phyloP scores from a whole-genome alignment of 1,140 invertebrate species.

The Spodoptera litura region DNA sequence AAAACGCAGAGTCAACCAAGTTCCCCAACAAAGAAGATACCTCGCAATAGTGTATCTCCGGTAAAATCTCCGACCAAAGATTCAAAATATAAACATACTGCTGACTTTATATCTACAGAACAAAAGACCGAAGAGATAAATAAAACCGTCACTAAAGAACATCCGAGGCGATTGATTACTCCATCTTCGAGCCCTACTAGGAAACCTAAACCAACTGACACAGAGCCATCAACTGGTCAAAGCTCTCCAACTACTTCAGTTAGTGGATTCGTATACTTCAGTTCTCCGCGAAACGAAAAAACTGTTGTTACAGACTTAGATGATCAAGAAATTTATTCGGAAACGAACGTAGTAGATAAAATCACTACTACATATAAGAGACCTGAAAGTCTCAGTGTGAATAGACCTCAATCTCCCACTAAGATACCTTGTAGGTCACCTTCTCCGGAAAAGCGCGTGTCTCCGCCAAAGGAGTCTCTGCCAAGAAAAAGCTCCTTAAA shows the following conservation, averaged over 20 bases:
- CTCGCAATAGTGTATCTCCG: constrained; percentile 62
- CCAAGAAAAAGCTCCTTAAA: constrained; percentile 84
- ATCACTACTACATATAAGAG: constrained; percentile 51
- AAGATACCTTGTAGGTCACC: constrained; percentile 80
- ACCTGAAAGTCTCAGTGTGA: constrained; percentile 55
- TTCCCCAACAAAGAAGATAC: constrained; percentile 58
- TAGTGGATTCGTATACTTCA: constrained; percentile 83
- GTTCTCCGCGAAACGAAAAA: constrained; percentile 67
- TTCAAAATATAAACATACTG: constrained; percentile 60
- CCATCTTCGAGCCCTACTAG: constrained; percentile 81
- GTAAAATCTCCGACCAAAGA: constrained; percentile 61
- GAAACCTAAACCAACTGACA: constrained; percentile 73
- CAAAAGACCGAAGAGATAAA: constrained; percentile 66
- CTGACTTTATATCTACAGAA: constrained; percentile 67
- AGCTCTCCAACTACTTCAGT: constrained; percentile 85
- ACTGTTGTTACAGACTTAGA: constrained; percentile 78
- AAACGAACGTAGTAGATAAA: constrained; percentile 53
- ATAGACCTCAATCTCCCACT: constrained; percentile 66
- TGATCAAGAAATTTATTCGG: constrained; percentile 58
- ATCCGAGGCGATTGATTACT: constrained; percentile 71
- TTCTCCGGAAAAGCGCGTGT: constrained; percentile 71
- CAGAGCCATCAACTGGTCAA: constrained; percentile 73
- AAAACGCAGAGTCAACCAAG: constrained; percentile 42
- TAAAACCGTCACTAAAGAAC: constrained; percentile 65
- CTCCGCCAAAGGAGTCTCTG: constrained; percentile 67